phyloP scores from a whole-genome alignment of 2,797 vertebrate species.

The Coreius guichenoti region DNA sequence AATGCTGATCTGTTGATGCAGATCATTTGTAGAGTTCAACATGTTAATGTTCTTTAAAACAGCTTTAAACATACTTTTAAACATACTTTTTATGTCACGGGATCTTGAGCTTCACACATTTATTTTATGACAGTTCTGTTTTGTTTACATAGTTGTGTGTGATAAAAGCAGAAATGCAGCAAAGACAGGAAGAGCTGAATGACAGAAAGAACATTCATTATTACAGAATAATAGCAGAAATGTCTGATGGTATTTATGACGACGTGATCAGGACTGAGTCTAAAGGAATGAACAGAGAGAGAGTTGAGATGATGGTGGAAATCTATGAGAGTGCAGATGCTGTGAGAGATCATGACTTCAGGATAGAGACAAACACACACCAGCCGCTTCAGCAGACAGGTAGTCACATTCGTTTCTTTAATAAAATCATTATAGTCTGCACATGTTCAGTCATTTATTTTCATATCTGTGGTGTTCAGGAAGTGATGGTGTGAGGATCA shows the following conservation, averaged over 20 bases:
- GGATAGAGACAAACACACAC: background rate
- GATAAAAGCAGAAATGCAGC: background rate
- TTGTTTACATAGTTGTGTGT: background rate
- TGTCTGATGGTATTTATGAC: background rate
- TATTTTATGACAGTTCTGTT: background rate
- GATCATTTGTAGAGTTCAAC: background rate
- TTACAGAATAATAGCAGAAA: background rate
- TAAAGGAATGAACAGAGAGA: background rate
- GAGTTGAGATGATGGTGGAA: rapidly evolving
- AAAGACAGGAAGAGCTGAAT: background rate
- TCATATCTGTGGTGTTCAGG: background rate
- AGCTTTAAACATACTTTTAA: no score
- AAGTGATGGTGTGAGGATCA: background rate
- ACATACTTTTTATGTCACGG: background rate
- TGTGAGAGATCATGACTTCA: constrained; percentile 19
- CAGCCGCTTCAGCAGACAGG: background rate
- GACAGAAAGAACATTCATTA: background rate
- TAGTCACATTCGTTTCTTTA: background rate
- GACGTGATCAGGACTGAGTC: background rate
- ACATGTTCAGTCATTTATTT: background rate
- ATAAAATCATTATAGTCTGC: background rate
- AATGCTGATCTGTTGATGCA: background rate
- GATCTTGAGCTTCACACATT: background rate
- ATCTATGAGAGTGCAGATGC: constrained; percentile 26
- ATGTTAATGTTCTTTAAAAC: background rate